Base-by-base conservation (phyloP, 2,888 invertebrate genomes). In the Harpalus rubripes region DNA sequence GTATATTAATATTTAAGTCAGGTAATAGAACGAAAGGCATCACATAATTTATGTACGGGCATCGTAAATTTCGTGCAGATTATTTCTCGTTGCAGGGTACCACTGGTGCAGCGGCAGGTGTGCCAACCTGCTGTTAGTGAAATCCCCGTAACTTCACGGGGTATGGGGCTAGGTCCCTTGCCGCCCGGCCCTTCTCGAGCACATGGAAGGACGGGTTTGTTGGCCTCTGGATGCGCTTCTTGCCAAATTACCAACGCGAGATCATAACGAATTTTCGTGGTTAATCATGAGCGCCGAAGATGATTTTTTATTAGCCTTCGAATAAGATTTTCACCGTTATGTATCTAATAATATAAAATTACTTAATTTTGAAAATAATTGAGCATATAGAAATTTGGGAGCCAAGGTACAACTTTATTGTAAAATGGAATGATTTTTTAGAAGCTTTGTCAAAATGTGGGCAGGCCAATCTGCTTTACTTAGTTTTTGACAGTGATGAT, bases 1-100 rank as follows among this genome's bases (percentile, higher is more conserved):
- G 83, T 83, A 83, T 83, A 83, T 83, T 83, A 83, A 76, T 83
- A 83, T 83, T 83, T 83, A 76, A 61, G 56, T 59, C 83, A 83
- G 83, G 83, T 83, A 83, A 83, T 59, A 83, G 58, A 83, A 61
- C 61, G 83, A 83, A 74, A 74, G 83, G 44, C 72, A 39, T 56
- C 61, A 41, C 76, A 83, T 83, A 83, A 83, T 83, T 83, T 83
- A 83, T 76, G 76, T 59, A 44, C 22, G 18, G 68, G 59, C 83
- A 83, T 83, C 83, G 83, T 83, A 83, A 83, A 83, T 76, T 74
- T 83, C 83, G 83, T 83, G 83, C 83, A 83, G 83, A 83, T 83
- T 83, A 83, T 83, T 82, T 76, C 44, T 83, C 72, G 74, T 39
- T 59, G 74, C 81, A 63, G 72, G 72, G 58, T 72, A 82, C 56